phyloP scores from a whole-genome alignment of 2,888 invertebrate genomes.

The Malacosoma neustria region DNA sequence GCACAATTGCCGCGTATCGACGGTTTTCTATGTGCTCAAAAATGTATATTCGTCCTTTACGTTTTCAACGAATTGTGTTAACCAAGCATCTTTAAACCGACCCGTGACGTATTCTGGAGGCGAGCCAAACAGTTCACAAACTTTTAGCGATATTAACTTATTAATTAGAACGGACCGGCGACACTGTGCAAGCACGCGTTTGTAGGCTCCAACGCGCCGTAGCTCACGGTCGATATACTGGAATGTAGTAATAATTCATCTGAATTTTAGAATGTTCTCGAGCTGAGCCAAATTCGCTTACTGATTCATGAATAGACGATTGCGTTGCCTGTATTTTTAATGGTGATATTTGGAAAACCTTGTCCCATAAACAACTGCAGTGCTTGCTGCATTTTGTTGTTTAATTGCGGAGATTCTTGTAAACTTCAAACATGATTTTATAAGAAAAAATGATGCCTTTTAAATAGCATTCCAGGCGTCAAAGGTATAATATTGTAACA shows the following conservation, averaged over 20 bases:
- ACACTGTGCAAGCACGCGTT: conserved; percentile 15
- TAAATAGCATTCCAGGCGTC: no score
- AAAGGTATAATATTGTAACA: no score
- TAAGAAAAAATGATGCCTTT: no score
- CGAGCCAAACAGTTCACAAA: conserved; percentile 36
- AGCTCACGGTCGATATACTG: conserved; percentile 18
- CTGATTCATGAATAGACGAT: conserved; percentile 40
- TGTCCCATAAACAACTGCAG: background rate
- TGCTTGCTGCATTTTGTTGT: no score
- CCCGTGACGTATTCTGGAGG: conserved; percentile 38
- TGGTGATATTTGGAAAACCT: conserved; percentile 9
- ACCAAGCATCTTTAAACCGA: conserved; percentile 38
- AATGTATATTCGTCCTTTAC: conserved; percentile 33
- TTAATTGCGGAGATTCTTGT: no score
- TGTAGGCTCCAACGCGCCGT: conserved; percentile 9
- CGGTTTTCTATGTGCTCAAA: no score
- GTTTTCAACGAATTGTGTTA: conserved; percentile 48
- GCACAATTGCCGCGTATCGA: no score
- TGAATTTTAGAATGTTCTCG: conserved; percentile 35
- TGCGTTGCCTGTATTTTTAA: conserved; percentile 22
- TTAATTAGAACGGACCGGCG: conserved; percentile 39
- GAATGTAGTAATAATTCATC: conserved; percentile 23
- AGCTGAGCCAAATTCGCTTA: conserved; percentile 34
- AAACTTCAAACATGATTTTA: no score
- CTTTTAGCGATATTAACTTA: conserved; percentile 41